Percentiles rank a stretch among this genome's conserved stretches.
These are phyloP conservation scores for Pithys albifrons DNA, from an alignment of 2,113 vertebrate genomes.

Conservation along the genomic window DNA sequence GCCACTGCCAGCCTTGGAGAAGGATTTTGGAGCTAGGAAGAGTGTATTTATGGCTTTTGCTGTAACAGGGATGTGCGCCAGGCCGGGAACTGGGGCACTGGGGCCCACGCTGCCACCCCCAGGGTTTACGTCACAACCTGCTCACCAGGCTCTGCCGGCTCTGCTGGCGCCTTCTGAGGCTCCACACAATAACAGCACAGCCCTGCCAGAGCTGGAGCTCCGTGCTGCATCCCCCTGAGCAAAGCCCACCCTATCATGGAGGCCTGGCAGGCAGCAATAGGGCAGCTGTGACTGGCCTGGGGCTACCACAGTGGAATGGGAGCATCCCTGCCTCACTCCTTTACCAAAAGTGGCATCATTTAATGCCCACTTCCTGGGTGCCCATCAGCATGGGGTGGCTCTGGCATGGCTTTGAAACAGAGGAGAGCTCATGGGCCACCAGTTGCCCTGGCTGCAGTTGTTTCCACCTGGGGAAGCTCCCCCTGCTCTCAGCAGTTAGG, in stretches of 20 bases:
- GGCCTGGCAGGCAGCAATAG: not conserved
- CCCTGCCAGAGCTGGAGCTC: not conserved
- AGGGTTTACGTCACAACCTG: conserved; percentile 10
- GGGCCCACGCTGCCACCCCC: not conserved
- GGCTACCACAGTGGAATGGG: fast-evolving
- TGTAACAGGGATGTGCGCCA: not conserved
- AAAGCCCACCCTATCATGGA: not conserved
- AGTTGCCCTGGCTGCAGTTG: not conserved
- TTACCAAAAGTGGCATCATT: fast-evolving
- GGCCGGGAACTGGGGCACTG: not conserved
- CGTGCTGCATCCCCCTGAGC: not conserved
- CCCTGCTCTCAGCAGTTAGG: not conserved
- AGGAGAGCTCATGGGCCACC: not conserved
- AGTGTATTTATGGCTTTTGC: not conserved
- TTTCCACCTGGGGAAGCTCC: not conserved
- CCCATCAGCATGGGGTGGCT: fast-evolving
- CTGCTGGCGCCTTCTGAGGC: fast-evolving
- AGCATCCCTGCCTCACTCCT: not conserved
- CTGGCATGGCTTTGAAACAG: fast-evolving
- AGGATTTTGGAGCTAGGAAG: not conserved
- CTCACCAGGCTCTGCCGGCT: conserved; percentile 29
- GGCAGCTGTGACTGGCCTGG: not conserved
- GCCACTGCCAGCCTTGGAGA: fast-evolving
- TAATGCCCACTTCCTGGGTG: fast-evolving
- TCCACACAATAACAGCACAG: fast-evolving